Percentiles rank a stretch among this genome's conserved stretches.
phyloP scores from a whole-genome alignment of 2,797 vertebrate species.

The Clarias pachynema region DNA sequence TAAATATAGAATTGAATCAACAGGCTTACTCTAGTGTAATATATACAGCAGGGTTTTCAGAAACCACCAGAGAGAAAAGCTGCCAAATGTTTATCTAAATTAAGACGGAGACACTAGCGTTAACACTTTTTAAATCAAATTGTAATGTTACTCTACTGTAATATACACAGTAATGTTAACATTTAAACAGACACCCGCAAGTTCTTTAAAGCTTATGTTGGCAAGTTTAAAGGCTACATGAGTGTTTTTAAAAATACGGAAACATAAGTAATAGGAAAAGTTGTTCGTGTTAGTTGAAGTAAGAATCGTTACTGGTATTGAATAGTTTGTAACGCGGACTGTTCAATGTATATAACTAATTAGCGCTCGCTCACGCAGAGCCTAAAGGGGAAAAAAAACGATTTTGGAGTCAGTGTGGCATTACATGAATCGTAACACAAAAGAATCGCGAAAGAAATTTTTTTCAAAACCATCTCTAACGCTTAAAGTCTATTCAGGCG shows the following conservation, averaged over 20 bases:
- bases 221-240: neutral
- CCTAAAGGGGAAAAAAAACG: too few species aligned
- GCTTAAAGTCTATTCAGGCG: neutral
- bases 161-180: too few species aligned
- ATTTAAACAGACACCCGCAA: too few species aligned
- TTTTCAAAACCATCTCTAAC: too few species aligned
- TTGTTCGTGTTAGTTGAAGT: neutral
- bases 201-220: neutral
- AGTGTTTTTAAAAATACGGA: neutral
- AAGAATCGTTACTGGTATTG: neutral
- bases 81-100: neutral
- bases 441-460: too few species aligned
- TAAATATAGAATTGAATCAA: too few species aligned
- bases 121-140: too few species aligned
- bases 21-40: neutral
- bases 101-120: neutral
- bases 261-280: neutral
- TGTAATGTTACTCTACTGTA: too few species aligned
- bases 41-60: neutral
- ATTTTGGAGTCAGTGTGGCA: too few species aligned
- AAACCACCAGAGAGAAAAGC: neutral
- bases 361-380: too few species aligned
- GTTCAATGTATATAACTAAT: too few species aligned
- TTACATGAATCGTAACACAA: too few species aligned
- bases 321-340: neutral